Evolutionary conservation across 2,888 invertebrate genomes (phyloP).

Genomic region (Colostygia pectinataria): DNA sequence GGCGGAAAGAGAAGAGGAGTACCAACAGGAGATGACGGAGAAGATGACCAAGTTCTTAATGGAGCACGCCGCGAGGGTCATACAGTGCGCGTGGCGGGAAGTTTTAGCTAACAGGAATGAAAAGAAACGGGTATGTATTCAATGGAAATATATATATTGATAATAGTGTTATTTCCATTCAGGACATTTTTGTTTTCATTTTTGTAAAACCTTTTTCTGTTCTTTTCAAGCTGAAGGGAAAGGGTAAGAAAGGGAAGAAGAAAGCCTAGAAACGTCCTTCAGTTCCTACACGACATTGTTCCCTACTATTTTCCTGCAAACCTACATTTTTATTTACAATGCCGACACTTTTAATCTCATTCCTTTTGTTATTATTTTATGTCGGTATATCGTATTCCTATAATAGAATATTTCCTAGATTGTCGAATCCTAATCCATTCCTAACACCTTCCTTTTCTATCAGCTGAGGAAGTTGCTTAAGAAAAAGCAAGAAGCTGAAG

Average conservation of each 20-base stretch:
- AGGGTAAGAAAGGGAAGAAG: constrained; percentile 73
- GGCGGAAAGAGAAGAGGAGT: constrained; percentile 81
- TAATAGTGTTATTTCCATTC: too few relatives aligned
- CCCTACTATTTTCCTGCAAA: not conserved
- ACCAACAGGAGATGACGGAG: constrained; percentile 76
- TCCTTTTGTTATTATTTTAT: not conserved
- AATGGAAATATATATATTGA: too few relatives aligned
- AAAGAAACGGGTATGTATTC: constrained; percentile 62
- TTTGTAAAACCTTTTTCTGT: not conserved
- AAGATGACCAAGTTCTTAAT: constrained; percentile 73
- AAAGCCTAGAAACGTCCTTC: constrained; percentile 49
- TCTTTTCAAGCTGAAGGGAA: constrained; percentile 66
- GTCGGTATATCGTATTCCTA: not conserved
- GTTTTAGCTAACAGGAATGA: constrained; percentile 65
- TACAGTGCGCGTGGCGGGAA: constrained; percentile 69
- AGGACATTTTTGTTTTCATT: not conserved
- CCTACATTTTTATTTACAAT: not conserved
- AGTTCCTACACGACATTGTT: constrained; percentile 20
- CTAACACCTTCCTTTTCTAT: constrained; percentile 16
- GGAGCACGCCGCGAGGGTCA: constrained; percentile 71
- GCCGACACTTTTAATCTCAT: not conserved
- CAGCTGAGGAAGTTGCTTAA: constrained; percentile 62
- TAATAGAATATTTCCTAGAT: not conserved
- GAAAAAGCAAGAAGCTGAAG: constrained; percentile 41
- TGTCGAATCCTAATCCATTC: not conserved